Evolutionary conservation across 2,113 vertebrate genomes (phyloP), one percentile per base, ranked within the genome.

Genomic region (Proterorhinus semilunaris): DNA sequence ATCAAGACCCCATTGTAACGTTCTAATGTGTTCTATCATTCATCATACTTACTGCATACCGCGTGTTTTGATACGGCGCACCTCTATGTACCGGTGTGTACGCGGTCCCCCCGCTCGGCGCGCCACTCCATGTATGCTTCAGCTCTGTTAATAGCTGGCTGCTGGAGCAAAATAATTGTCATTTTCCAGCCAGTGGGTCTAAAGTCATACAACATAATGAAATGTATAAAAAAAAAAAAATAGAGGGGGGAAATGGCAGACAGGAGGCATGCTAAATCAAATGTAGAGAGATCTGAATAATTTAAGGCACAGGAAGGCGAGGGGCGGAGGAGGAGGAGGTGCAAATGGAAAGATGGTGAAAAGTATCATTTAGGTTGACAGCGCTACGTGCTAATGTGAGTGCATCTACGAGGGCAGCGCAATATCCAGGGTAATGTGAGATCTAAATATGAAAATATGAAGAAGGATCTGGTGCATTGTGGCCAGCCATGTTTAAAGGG

Each of bases 131-230:
- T 83, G 86, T 88, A 88, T 91, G 91, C 89, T 89, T 83, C 77
- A 81, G 84, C 85, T 89, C 88, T 90, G 84, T 91, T 93, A 93
- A 93, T 92, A 91, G 91, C 86, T 89, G 90, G 90, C 90, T 91
- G 89, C 91, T 91, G 89, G 89, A 93, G 92, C 91, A 92, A 91
- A 93, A 93, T 92, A 92, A 92, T 92, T 92, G 91, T 93, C 90
- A 92, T 93, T 94, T 93, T 93, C 90, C 91, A 93, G 91, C 91
- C 92, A 92, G 90, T 93, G 91, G 91, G 89, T 90, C 89, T 92
- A 91, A 92, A 92, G 92, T 94, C 91, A 91, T 91, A 92, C 90
- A 92, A 91, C 90, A 93, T 93, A 93, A 92, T 94, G 91, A 91
- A 92, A 92, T 91, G 91, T 93, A 91, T 90, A 91, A 91, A 91